Evolutionary conservation across 2,888 invertebrate genomes (phyloP).

Genomic region (Liopterus haemorrhoidalis): DNA sequence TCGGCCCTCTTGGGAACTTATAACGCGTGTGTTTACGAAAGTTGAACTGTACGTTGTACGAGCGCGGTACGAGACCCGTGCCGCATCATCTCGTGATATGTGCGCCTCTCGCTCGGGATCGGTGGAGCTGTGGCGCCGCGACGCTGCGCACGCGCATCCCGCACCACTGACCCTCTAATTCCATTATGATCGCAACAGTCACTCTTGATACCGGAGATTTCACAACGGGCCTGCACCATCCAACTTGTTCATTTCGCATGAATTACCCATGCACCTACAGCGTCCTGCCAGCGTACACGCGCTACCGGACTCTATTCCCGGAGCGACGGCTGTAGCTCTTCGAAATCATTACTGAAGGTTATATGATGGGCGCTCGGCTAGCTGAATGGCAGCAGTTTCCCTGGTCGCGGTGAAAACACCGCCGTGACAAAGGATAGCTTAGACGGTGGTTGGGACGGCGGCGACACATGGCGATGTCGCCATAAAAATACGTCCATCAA

Average conservation of each 20-base stretch:
- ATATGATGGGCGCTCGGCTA: neutral
- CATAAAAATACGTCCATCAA: constrained; percentile 24
- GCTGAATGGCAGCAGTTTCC: neutral
- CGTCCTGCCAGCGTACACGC: neutral
- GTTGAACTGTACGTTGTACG: too few species aligned
- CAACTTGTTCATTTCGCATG: constrained; percentile 5
- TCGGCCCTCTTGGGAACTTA: too few species aligned
- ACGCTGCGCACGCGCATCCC: constrained; percentile 31
- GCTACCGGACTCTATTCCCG: neutral
- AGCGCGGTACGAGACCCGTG: constrained; percentile 38
- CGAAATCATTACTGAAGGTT: too few species aligned
- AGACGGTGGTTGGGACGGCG: neutral
- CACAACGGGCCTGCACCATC: constrained; percentile 6
- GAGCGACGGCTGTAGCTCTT: neutral
- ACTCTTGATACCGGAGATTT: constrained; percentile 40
- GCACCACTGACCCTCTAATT: constrained; percentile 34
- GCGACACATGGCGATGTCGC: constrained; percentile 21
- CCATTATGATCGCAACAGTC: constrained; percentile 39
- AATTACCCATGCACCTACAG: neutral
- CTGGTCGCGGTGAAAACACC: neutral
- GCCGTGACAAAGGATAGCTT: neutral
- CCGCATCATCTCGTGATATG: constrained; percentile 33
- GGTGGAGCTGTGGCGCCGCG: constrained; percentile 40
- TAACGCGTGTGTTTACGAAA: too few species aligned
- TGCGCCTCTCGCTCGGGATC: constrained; percentile 38